A percentile compares a stretch with the other conserved stretches of the same genome.
These are phyloP conservation scores for Luffia ferchaultella DNA, from an alignment of 2,888 invertebrate species.

Conservation along the genomic window DNA sequence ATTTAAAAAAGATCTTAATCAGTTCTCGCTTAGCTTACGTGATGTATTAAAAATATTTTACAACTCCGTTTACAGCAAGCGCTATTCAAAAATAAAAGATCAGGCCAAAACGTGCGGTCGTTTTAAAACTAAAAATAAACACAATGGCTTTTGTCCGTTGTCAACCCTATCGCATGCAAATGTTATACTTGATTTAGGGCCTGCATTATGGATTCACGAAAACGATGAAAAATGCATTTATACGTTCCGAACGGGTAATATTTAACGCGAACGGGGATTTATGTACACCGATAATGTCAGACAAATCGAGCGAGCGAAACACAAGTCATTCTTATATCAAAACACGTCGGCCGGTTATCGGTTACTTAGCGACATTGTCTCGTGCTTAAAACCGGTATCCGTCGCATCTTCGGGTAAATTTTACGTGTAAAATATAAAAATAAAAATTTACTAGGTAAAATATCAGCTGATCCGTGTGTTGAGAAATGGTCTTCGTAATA, in stretches of 20 bases:
- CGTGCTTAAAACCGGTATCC: neutral
- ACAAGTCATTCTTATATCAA: neutral
- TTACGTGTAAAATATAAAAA: neutral
- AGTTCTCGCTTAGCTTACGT: too few relatives aligned
- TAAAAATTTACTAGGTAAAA: neutral
- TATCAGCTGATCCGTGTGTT: neutral
- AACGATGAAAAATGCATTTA: constrained; percentile 34
- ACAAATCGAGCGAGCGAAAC: constrained; percentile 26
- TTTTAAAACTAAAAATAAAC: constrained; percentile 15
- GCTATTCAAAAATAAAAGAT: too few relatives aligned
- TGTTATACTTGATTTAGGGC: constrained; percentile 44
- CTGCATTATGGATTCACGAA: constrained; percentile 42
- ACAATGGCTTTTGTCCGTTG: constrained; percentile 48
- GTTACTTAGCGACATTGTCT: neutral
- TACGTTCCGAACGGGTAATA: constrained; percentile 18
- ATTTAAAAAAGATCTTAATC: too few relatives aligned
- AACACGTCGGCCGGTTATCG: neutral
- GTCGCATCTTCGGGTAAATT: neutral
- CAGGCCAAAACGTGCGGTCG: too few relatives aligned
- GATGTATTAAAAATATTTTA: too few relatives aligned
- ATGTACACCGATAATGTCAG: constrained; percentile 33
- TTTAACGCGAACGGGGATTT: constrained; percentile 34
- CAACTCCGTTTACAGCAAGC: too few relatives aligned
- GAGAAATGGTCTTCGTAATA: neutral
- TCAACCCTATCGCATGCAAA: constrained; percentile 60